These are phyloP conservation scores for Archips crataeganus DNA, from an alignment of 2,888 invertebrate species.

Conservation along the genomic window DNA sequence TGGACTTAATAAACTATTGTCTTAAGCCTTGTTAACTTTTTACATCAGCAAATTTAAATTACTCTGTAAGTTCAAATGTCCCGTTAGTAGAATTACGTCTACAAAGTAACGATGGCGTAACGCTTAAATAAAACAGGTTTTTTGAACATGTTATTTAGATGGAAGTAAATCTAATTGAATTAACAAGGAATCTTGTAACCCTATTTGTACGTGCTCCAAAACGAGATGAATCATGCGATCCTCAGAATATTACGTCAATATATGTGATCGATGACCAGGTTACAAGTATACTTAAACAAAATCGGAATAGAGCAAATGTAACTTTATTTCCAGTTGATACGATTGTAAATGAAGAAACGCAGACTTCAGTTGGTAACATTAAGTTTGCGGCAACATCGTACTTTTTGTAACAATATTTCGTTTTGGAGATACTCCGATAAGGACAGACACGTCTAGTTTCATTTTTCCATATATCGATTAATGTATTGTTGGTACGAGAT, in stretches of 20 bases:
- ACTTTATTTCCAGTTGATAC: slow-evolving; percentile 61
- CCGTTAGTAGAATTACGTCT: not conserved
- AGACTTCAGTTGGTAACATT: slow-evolving; percentile 45
- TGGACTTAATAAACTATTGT: slow-evolving; percentile 47
- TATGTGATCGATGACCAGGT: slow-evolving; percentile 55
- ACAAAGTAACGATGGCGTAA: not conserved
- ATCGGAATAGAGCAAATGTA: slow-evolving; percentile 51
- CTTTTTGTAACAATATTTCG: slow-evolving; percentile 77
- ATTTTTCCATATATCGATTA: slow-evolving; percentile 70
- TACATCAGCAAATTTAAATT: slow-evolving; percentile 22
- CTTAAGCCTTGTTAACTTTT: slow-evolving; percentile 27
- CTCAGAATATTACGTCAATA: slow-evolving; percentile 72
- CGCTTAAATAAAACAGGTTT: slow-evolving; percentile 30
- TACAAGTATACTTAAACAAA: slow-evolving; percentile 53
- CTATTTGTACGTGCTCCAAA: slow-evolving; percentile 69
- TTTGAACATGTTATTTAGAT: slow-evolving; percentile 64
- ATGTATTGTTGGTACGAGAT: slow-evolving; percentile 69
- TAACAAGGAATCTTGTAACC: slow-evolving; percentile 76
- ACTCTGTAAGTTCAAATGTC: slow-evolving; percentile 1
- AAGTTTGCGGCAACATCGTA: slow-evolving; percentile 54
- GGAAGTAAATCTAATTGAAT: slow-evolving; percentile 76
- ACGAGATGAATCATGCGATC: slow-evolving; percentile 76
- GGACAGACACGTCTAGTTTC: slow-evolving; percentile 67
- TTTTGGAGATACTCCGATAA: slow-evolving; percentile 74
- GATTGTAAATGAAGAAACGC: slow-evolving; percentile 55